Conservation (phyloP, 2,113 vertebrate genomes). For the Bothrops jararaca region DNA sequence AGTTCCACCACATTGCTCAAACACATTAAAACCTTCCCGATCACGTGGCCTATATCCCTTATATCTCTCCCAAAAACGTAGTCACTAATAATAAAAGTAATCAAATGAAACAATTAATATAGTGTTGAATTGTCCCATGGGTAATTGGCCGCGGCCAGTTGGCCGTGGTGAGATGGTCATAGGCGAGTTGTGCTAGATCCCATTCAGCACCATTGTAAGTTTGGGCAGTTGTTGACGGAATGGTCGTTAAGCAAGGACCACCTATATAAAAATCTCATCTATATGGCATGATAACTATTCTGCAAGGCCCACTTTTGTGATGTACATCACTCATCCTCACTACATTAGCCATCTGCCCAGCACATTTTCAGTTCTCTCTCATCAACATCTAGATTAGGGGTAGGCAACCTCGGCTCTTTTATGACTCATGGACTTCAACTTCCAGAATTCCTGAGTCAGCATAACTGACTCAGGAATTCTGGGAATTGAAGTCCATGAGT, state of each 20-base stretch:
- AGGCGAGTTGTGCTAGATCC: neutral
- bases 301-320: neutral
- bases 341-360: neutral
- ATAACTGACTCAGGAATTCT: no score
- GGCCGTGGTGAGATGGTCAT: neutral
- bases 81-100: neutral
- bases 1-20: no score
- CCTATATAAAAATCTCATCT: constrained; percentile 14
- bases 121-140: neutral
- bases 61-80: neutral
- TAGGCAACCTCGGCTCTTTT: no score
- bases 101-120: neutral
- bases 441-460: no score
- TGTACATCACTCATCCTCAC: neutral
- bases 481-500: no score
- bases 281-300: constrained; percentile 14
- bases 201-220: neutral
- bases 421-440: no score
- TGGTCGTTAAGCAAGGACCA: neutral
- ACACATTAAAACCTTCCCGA: no score
- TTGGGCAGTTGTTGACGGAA: neutral
- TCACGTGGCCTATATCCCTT: no score
- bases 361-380: neutral
- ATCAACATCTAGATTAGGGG: no score
- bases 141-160: neutral